Evolutionary conservation across 2,797 vertebrate species (phyloP).

Genomic region (Phoeniculus purpureus): DNA sequence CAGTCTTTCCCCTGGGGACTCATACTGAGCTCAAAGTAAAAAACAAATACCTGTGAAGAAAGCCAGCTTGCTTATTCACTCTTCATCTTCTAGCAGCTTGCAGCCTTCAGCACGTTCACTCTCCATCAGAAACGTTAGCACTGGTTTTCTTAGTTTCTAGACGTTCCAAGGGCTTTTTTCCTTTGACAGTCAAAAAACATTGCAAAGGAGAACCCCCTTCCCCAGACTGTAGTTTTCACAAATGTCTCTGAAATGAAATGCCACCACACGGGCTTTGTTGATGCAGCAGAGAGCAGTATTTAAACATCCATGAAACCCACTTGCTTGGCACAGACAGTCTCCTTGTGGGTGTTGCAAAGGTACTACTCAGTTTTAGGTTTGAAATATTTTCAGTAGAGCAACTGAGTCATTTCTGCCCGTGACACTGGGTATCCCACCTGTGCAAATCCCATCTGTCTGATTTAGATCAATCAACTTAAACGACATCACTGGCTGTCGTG

Average conservation of each 20-base stretch:
- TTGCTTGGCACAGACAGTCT: not conserved
- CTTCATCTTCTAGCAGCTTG: not conserved
- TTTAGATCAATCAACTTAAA: slow-evolving; percentile 1
- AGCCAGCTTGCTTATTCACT: not conserved
- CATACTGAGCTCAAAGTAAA: not conserved
- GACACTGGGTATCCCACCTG: not conserved
- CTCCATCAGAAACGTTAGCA: not conserved
- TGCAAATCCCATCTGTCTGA: slow-evolving; percentile 23
- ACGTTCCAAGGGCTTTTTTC: not conserved
- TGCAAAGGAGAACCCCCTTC: not conserved
- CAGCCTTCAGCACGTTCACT: not conserved
- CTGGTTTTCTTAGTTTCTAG: not conserved
- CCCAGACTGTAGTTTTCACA: not conserved
- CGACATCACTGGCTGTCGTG: not conserved
- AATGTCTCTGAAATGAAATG: not conserved
- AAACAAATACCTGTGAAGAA: not conserved
- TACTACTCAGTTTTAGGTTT: not conserved
- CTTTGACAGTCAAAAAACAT: not conserved
- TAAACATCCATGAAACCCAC: rapidly evolving
- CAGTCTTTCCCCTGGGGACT: not conserved
- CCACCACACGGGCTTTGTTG: not conserved
- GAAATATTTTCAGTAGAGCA: not conserved
- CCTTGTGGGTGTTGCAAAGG: not conserved
- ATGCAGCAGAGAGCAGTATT: not conserved
- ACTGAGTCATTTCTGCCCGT: not conserved